Percentiles rank a stretch among this genome's conserved stretches.
Evolutionary conservation across 2,888 invertebrate genomes (phyloP).

Genomic region (Isotomurus palustris): DNA sequence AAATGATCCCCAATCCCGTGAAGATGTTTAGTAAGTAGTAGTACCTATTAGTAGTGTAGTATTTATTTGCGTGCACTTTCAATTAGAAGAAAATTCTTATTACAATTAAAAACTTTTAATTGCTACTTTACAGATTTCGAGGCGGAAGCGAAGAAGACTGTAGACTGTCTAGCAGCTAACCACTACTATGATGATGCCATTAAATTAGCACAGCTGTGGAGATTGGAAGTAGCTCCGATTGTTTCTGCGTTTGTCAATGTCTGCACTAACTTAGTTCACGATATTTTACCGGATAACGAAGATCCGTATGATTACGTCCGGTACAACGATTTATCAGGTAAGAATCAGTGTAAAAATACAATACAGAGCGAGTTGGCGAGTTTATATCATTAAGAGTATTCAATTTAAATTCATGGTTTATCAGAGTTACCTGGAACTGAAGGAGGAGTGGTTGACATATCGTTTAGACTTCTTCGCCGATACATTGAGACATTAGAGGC

Average conservation of each 20-base stretch:
- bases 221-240: slow-evolving; percentile 24
- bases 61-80: no score
- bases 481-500: slow-evolving; percentile 35
- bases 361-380: no score
- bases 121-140: slow-evolving; percentile 26
- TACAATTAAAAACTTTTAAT: background rate
- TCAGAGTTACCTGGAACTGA: slow-evolving; percentile 39
- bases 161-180: slow-evolving; percentile 26
- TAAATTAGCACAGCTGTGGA: slow-evolving; percentile 36
- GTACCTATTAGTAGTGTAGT: background rate
- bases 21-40: background rate
- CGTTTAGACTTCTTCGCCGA: slow-evolving; percentile 37
- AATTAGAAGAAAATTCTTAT: no score
- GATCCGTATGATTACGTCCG: slow-evolving; percentile 41
- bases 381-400: no score
- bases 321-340: slow-evolving; percentile 40
- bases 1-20: slow-evolving; percentile 14
- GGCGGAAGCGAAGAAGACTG: slow-evolving; percentile 29
- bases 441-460: slow-evolving; percentile 32
- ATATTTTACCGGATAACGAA: slow-evolving; percentile 33
- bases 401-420: background rate
- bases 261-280: slow-evolving; percentile 31
- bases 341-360: no score
- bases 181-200: slow-evolving; percentile 43
- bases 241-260: slow-evolving; percentile 25